A percentile compares a stretch with the other conserved stretches of the same genome.
phyloP scores from a whole-genome alignment of 2,888 invertebrate genomes.

The Xanthorhoe designata region DNA sequence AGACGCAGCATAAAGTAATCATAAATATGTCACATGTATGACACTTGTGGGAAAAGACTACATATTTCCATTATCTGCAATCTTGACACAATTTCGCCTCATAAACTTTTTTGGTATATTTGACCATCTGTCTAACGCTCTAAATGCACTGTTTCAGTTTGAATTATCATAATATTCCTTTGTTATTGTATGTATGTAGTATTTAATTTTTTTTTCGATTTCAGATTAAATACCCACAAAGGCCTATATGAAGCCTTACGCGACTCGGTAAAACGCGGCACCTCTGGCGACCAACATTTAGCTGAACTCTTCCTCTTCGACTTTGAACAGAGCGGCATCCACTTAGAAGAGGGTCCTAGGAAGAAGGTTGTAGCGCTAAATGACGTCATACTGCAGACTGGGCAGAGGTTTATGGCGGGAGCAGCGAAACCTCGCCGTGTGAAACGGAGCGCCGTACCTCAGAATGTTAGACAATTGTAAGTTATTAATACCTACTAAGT shows the following conservation, averaged over 20 bases:
- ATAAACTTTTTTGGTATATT: no score
- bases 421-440: conserved; percentile 89
- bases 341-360: conserved; percentile 91
- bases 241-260: conserved; percentile 92
- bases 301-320: conserved; percentile 96
- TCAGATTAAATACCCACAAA: conserved; percentile 95
- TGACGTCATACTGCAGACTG: conserved; percentile 92
- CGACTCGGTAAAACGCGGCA: conserved; percentile 89
- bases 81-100: no score
- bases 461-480: conserved; percentile 90
- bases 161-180: no score
- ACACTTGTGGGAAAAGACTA: no score
- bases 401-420: conserved; percentile 93
- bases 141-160: no score
- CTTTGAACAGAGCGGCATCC: conserved; percentile 99
- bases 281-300: conserved; percentile 94
- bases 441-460: conserved; percentile 88
- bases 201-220: not conserved
- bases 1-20: no score
- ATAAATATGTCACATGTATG: no score
- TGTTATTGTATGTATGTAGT: no score
- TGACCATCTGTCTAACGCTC: no score
- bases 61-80: no score
- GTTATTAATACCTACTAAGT: conserved; percentile 50
- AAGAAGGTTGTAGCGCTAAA: conserved; percentile 93